Conservation (phyloP, 2,888 invertebrate genomes). For the Amphimallon solstitiale region DNA sequence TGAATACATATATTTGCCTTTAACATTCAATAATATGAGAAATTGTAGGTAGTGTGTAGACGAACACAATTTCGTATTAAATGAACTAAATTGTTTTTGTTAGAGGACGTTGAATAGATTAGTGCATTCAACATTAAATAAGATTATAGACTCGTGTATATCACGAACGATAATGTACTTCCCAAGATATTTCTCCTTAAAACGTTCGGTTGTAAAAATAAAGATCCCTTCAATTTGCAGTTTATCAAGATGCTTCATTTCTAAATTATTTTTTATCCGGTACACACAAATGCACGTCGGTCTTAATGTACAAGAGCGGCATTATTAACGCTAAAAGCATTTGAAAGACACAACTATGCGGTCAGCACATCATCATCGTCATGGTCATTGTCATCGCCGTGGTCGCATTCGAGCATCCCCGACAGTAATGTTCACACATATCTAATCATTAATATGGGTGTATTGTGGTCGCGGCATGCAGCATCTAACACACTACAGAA, state of each 20-base stretch:
- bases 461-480: slow-evolving; percentile 26
- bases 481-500: slow-evolving; percentile 1
- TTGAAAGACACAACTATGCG: slow-evolving; percentile 21
- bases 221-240: slow-evolving; percentile 23
- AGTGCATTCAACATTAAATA: too few species aligned
- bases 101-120: too few species aligned
- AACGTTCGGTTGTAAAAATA: slow-evolving; percentile 7
- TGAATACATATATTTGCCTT: too few species aligned
- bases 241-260: slow-evolving; percentile 28
- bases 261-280: slow-evolving; percentile 28
- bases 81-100: too few species aligned
- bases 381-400: slow-evolving; percentile 10
- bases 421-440: slow-evolving; percentile 23
- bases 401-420: slow-evolving; percentile 15
- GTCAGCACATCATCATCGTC: slow-evolving; percentile 11
- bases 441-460: slow-evolving; percentile 27
- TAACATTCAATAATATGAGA: too few species aligned
- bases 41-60: too few species aligned
- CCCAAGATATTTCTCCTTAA: slow-evolving; percentile 19
- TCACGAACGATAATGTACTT: background rate
- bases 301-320: slow-evolving; percentile 8
- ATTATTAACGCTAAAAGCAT: slow-evolving; percentile 32
- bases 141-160: too few species aligned
- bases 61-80: too few species aligned
- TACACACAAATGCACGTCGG: slow-evolving; percentile 35